Evolutionary conservation across 2,888 invertebrate genomes (phyloP).

Genomic region (Ormyrus rosae): DNA sequence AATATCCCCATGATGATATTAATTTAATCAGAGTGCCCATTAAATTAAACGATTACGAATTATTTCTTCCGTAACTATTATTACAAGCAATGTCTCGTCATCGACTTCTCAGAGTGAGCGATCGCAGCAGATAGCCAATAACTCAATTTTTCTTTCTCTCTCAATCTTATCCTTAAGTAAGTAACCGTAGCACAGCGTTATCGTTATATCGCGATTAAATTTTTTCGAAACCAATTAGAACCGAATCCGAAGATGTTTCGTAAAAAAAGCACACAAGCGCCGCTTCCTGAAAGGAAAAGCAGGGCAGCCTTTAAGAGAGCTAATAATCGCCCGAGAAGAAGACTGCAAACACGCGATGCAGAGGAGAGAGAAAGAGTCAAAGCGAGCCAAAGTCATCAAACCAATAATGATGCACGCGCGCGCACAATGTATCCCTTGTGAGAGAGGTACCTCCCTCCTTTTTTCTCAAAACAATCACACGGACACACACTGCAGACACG

Average conservation of each 20-base stretch:
- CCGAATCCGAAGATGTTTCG: no score
- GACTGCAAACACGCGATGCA: no score
- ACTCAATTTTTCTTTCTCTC: slow-evolving; percentile 16
- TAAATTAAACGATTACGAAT: neutral
- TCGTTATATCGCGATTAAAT: no score
- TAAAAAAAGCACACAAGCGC: no score
- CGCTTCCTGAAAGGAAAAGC: no score
- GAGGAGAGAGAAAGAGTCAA: neutral
- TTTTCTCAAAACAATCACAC: neutral
- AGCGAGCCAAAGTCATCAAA: slow-evolving; percentile 17
- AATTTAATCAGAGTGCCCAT: neutral
- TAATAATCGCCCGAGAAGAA: no score
- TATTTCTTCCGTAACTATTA: no score
- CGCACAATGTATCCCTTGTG: slow-evolving; percentile 17
- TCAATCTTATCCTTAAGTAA: neutral
- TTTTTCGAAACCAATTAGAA: no score
- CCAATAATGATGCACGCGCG: slow-evolving; percentile 3
- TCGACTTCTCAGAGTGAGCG: neutral
- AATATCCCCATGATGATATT: neutral
- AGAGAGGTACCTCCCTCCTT: neutral
- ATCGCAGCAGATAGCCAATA: slow-evolving; percentile 4
- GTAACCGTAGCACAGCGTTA: no score
- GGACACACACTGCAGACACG: no score
- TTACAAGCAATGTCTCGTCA: neutral
- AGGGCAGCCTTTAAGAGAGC: no score